Conservation (phyloP, 1,140 invertebrate genomes). For the silkworm (Bombyx mori) region DNA sequence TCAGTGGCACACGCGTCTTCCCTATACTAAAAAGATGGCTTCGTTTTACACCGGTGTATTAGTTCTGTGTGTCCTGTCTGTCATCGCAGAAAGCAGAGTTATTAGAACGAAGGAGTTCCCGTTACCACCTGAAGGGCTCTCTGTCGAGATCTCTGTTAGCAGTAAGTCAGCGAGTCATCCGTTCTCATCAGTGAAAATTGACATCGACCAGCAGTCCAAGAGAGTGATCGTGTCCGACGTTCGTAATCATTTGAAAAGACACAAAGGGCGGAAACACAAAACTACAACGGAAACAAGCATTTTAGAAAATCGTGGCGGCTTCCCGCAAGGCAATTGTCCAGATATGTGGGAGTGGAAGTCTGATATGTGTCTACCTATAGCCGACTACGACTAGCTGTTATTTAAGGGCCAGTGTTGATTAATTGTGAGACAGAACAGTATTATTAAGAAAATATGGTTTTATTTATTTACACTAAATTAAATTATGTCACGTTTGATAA, state of each 20-base stretch:
- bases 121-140: slow-evolving; percentile 13
- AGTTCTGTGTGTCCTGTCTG: slow-evolving; percentile 10
- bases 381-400: no score
- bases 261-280: no score
- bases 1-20: no score
- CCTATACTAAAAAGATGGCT: slow-evolving; percentile 8
- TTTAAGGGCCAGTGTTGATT: no score
- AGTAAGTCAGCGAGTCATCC: slow-evolving; percentile 1
- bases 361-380: no score
- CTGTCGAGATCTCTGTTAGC: slow-evolving; percentile 13
- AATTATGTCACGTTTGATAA: no score
- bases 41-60: slow-evolving; percentile 13
- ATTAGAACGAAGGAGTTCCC: slow-evolving; percentile 7
- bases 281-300: no score
- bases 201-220: slow-evolving; percentile 11
- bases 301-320: slow-evolving; percentile 3
- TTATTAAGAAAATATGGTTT: no score
- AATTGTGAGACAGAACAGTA: no score
- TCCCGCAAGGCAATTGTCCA: slow-evolving; percentile 12
- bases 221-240: slow-evolving; percentile 1
- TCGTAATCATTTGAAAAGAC: no score
- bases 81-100: slow-evolving; percentile 6
- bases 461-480: no score
- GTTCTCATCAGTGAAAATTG: slow-evolving; percentile 6
- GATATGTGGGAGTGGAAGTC: no score